phyloP scores from a whole-genome alignment of 2,797 vertebrate genomes.

The Amazonetta brasiliensis region DNA sequence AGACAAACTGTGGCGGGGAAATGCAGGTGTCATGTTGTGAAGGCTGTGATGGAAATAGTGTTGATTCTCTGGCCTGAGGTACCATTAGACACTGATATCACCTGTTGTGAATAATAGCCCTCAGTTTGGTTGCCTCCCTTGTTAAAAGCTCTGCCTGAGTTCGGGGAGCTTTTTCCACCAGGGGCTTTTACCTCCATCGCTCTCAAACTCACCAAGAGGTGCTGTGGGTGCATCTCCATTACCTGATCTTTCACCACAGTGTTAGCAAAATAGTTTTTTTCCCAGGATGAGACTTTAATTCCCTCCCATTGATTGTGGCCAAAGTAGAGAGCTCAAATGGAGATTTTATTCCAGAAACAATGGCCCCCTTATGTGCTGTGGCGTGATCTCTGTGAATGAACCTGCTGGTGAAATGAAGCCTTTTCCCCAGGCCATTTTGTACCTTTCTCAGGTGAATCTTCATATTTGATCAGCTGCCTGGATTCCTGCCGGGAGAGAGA shows the following conservation, averaged over 20 bases:
- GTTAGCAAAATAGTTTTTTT: conserved; percentile 76
- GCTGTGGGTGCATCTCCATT: conserved; percentile 23
- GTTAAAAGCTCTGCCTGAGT: neutral
- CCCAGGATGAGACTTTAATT: conserved; percentile 66
- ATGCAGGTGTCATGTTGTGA: neutral
- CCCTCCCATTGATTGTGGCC: conserved; percentile 66
- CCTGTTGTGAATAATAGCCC: neutral
- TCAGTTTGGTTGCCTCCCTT: neutral
- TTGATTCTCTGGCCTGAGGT: neutral
- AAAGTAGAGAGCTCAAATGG: conserved; percentile 61
- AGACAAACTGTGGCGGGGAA: neutral
- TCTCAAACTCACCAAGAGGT: neutral
- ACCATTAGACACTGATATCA: neutral
- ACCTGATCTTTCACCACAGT: conserved; percentile 81
- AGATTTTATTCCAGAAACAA: conserved; percentile 75
- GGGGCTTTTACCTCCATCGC: neutral
- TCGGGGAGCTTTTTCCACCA: neutral
- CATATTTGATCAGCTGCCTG: neutral
- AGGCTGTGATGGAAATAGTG: neutral
- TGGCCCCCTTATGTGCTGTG: conserved; percentile 44
- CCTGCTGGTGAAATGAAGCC: conserved; percentile 44
- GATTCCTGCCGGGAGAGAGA: neutral
- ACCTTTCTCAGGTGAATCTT: conserved; percentile 50
- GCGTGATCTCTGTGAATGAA: conserved; percentile 45
- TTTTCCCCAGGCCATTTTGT: conserved; percentile 36